Evolutionary conservation across 2,797 vertebrate species (phyloP).

Genomic region (Melanotaenia trifasciata): DNA sequence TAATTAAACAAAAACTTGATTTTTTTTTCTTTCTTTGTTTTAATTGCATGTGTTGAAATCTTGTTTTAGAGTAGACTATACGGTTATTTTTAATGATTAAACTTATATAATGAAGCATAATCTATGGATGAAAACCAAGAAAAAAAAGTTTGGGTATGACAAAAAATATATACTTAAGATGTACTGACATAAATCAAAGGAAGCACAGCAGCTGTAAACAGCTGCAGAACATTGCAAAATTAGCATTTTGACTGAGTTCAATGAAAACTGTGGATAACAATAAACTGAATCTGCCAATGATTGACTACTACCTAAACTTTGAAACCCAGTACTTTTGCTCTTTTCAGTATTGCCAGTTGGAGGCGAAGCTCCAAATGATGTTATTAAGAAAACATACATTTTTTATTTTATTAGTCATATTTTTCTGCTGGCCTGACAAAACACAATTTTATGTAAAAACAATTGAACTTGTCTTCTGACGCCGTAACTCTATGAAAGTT

Average conservation of each 20-base stretch:
- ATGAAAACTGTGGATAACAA: background rate
- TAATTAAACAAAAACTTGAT: background rate
- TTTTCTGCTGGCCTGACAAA: background rate
- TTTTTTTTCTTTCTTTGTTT: background rate
- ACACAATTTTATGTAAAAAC: background rate
- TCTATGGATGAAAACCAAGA: too few relatives aligned
- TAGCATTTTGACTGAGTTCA: background rate
- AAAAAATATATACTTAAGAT: background rate
- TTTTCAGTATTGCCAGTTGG: background rate
- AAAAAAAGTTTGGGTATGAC: too few relatives aligned
- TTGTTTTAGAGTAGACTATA: background rate
- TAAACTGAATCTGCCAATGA: background rate
- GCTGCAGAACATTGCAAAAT: background rate
- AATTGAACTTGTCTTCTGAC: rapidly evolving
- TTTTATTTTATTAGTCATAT: too few relatives aligned
- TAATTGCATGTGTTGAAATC: background rate
- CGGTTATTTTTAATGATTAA: background rate
- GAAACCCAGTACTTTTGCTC: background rate
- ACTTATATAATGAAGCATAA: background rate
- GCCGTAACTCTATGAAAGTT: background rate
- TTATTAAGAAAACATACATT: background rate
- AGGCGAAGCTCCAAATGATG: background rate
- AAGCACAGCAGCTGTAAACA: background rate
- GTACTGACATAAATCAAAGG: background rate
- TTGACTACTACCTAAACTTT: background rate